These are phyloP conservation scores for Forbesichthys agassizii DNA, from an alignment of 2,113 vertebrate species.

Conservation along the genomic window DNA sequence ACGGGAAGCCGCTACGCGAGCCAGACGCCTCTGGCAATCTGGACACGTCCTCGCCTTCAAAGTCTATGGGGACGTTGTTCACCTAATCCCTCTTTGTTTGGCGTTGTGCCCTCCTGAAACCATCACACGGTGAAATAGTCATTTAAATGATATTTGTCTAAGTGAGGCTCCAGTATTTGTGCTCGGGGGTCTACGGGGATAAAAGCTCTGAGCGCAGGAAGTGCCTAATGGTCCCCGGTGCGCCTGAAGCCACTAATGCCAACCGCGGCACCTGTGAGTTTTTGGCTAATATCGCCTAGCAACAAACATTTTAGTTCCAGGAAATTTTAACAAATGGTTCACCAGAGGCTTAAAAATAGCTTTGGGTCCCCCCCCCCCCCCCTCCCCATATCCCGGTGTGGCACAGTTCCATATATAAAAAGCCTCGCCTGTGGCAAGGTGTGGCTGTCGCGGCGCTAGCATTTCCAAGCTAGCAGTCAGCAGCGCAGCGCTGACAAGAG, in stretches of 20 bases:
- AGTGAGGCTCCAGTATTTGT: too few relatives aligned
- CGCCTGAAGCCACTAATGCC: constrained; percentile 26
- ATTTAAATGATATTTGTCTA: too few relatives aligned
- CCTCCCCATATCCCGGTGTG: constrained; percentile 1
- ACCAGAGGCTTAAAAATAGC: constrained; percentile 53
- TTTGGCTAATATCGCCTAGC: constrained; percentile 38
- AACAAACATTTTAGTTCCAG: constrained; percentile 43
- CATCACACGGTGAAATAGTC: too few relatives aligned
- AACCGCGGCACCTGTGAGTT: constrained; percentile 58
- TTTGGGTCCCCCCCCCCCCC: constrained; percentile 39
- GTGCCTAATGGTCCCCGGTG: constrained; percentile 16
- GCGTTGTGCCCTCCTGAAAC: too few relatives aligned
- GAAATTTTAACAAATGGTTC: constrained; percentile 9
- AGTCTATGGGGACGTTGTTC: too few relatives aligned
- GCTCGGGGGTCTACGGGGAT: too few relatives aligned
- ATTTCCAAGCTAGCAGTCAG: constrained; percentile 17
- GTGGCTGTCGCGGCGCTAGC: constrained; percentile 34
- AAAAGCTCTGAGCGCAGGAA: neutral
- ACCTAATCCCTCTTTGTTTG: too few relatives aligned
- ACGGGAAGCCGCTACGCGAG: too few relatives aligned
- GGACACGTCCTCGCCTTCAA: too few relatives aligned
- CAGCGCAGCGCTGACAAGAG: constrained; percentile 53
- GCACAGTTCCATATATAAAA: constrained; percentile 51
- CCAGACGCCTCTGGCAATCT: too few relatives aligned
- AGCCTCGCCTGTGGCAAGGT: constrained; percentile 51